Evolutionary conservation across 2,797 vertebrate species (phyloP), one percentile per base, ranked within the genome.

Genomic region (Caiman crocodilus): DNA sequence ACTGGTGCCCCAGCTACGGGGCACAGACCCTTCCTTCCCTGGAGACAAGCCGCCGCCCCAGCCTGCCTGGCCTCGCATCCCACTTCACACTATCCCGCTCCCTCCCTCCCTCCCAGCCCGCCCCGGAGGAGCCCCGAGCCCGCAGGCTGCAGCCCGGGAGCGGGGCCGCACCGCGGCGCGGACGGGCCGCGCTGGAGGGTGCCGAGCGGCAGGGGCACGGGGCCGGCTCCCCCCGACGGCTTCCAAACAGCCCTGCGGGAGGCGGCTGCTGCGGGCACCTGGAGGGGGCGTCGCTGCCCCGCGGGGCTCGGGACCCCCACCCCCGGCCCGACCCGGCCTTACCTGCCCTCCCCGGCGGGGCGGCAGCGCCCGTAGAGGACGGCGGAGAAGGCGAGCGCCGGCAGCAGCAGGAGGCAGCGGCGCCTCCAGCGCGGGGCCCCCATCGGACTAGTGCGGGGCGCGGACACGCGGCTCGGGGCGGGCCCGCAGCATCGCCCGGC

Each of bases 391-490:
- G 85, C 87, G 5, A 96, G 73, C 30, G 75, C 95, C 1, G 89
- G 30, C 74, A 92, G 76, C 10, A 98, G 59, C 92, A 98, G 13
- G 3, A 98, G 82, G 93, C 95, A 97, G 81, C 94, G 93, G 79
- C 95, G 88, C 5, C 94, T 96, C 95, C 97, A 94, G 81, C 80
- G 94, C 0, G 93, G 90, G 57, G 94, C 92, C 7, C 96, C 96
- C 97, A 97, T 97, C 60, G 4, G 84, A 14, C 2, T 4, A 67
- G 32, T 16, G 64, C n/a, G 7, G 23, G 5, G 8, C 8, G 16
- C 1, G 64, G 30, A 17, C 26, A 25, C n/a, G 8, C 17, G 20
- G 59, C 59, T 60, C 55, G 35, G 16, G 59, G 4, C 20, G 23
- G 4, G 17, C 6, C 60, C n/a, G 5, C 42, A 1, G 4, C 5